Percentiles rank a stretch among this genome's conserved stretches.
These are phyloP conservation scores for Agrypnia vestita DNA, from an alignment of 1,140 invertebrate species.

Conservation along the genomic window DNA sequence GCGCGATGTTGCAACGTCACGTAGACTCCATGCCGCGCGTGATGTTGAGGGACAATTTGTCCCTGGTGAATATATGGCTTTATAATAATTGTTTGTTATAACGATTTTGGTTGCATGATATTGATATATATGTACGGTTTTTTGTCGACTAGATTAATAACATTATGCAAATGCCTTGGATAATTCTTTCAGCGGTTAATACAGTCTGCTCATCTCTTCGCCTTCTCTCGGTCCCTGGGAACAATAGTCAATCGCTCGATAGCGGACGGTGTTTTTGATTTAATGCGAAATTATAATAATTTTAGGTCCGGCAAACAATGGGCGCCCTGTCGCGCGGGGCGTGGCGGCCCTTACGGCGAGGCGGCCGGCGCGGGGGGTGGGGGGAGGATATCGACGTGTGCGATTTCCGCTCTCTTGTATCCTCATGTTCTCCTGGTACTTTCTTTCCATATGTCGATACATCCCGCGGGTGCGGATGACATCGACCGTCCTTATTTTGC, in stretches of 20 bases:
- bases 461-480: slow-evolving; percentile 9
- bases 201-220: slow-evolving; percentile 33
- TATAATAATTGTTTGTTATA: too few relatives aligned
- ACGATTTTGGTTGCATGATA: too few relatives aligned
- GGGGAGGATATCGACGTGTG: slow-evolving; percentile 39
- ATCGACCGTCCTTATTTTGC: not conserved
- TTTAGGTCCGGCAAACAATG: slow-evolving; percentile 58
- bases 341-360: slow-evolving; percentile 43
- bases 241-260: slow-evolving; percentile 58
- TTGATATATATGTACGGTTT: not conserved
- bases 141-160: slow-evolving; percentile 41
- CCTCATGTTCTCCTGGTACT: slow-evolving; percentile 31
- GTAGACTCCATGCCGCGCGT: too few relatives aligned
- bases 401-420: slow-evolving; percentile 32
- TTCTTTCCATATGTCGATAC: slow-evolving; percentile 32
- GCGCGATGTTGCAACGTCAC: too few relatives aligned
- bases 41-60: too few relatives aligned
- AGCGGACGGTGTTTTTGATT: slow-evolving; percentile 57
- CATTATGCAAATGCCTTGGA: slow-evolving; percentile 35
- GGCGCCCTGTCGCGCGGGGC: slow-evolving; percentile 54
- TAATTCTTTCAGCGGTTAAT: slow-evolving; percentile 31
- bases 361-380: not conserved
- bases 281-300: slow-evolving; percentile 62
- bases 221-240: slow-evolving; percentile 30
- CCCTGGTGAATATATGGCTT: too few relatives aligned